phyloP scores from a whole-genome alignment of 2,113 vertebrate species.

The Cinclus cinclus region DNA sequence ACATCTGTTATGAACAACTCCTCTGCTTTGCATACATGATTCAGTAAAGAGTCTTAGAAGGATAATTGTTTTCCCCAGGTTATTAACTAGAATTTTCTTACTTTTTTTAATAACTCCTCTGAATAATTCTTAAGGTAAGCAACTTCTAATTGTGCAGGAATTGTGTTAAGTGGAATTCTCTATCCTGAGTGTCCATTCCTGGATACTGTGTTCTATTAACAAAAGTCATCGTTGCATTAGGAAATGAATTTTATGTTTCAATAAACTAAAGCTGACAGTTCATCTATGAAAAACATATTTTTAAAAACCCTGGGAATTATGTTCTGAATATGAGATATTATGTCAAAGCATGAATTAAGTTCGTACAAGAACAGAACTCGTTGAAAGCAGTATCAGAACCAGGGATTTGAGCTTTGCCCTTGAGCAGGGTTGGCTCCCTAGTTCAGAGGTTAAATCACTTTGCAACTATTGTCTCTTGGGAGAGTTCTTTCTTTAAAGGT shows the following conservation, averaged over 20 bases:
- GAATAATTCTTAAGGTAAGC: slow-evolving; percentile 34
- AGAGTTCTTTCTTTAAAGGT: not conserved
- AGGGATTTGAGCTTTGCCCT: not conserved
- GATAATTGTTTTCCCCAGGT: slow-evolving; percentile 35
- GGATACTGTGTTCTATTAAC: not conserved
- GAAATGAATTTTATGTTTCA: not conserved
- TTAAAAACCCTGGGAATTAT: fast-evolving
- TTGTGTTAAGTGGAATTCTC: not conserved
- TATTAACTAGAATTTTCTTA: slow-evolving; percentile 47
- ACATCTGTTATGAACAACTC: slow-evolving; percentile 38
- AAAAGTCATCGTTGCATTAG: not conserved
- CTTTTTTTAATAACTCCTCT: not conserved
- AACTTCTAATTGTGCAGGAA: not conserved
- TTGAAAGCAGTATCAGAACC: fast-evolving
- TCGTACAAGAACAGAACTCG: not conserved
- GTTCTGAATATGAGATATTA: not conserved
- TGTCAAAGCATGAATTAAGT: not conserved
- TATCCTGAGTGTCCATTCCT: not conserved
- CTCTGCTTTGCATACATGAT: slow-evolving; percentile 48
- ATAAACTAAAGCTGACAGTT: not conserved
- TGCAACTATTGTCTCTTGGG: fast-evolving
- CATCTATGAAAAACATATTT: not conserved
- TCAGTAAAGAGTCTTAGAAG: slow-evolving; percentile 15
- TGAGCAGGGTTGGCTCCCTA: not conserved
- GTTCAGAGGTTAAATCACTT: not conserved